Percentiles rank a stretch among this genome's conserved stretches.
Conservation (phyloP, 2,888 invertebrate species). For the Strigamia transsilvanica region DNA sequence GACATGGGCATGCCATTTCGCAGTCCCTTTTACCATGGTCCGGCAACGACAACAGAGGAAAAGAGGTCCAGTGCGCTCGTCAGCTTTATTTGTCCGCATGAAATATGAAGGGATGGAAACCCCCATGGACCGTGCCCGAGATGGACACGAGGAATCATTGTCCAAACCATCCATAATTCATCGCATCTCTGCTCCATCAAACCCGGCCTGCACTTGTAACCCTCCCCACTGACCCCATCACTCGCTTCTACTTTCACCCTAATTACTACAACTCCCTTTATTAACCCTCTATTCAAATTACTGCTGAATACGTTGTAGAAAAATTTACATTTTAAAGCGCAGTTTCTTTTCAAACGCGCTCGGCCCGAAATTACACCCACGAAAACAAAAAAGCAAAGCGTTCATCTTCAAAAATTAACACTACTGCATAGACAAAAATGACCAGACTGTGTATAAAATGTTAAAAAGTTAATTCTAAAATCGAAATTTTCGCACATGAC, state of each 20-base stretch:
- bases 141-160: constrained; percentile 47
- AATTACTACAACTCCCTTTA: not conserved
- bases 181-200: constrained; percentile 49
- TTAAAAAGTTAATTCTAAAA: too few species aligned
- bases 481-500: too few species aligned
- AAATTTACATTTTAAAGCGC: too few species aligned
- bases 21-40: constrained; percentile 41
- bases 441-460: too few species aligned
- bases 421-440: too few species aligned
- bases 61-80: constrained; percentile 47
- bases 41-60: constrained; percentile 33
- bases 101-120: constrained; percentile 48
- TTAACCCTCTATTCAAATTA: not conserved
- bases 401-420: too few species aligned
- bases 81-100: constrained; percentile 48
- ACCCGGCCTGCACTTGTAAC: constrained; percentile 6
- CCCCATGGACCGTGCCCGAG: constrained; percentile 17
- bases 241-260: constrained; percentile 17
- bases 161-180: constrained; percentile 38
- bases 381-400: too few species aligned
- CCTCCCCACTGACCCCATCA: not conserved
- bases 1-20: constrained; percentile 31
- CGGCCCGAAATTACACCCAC: not conserved
- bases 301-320: too few species aligned
- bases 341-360: not conserved